phyloP scores from a whole-genome alignment of 2,888 invertebrate genomes.

The Agapostemon virescens region DNA sequence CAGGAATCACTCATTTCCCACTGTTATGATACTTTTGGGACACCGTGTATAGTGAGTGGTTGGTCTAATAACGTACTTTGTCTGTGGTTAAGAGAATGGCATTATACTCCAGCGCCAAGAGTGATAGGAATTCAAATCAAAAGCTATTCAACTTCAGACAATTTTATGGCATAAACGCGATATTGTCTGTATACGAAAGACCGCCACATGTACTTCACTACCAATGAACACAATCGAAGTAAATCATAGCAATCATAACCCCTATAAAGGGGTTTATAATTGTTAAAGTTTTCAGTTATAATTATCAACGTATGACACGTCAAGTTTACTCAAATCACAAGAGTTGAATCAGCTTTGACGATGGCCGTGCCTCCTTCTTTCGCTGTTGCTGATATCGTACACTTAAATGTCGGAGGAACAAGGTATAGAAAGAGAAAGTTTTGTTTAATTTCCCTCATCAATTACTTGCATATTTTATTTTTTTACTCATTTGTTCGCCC shows the following conservation, averaged over 20 bases:
- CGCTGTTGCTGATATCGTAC: conserved; percentile 88
- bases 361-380: conserved; percentile 66
- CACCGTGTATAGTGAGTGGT: too few relatives aligned
- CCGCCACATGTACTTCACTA: not conserved
- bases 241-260: conserved; percentile 19
- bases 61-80: too few relatives aligned
- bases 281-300: not conserved
- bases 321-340: not conserved
- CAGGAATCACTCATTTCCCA: too few relatives aligned
- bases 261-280: not conserved
- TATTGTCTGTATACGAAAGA: not conserved
- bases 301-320: conserved; percentile 22
- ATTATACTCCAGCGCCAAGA: too few relatives aligned
- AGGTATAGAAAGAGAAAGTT: conserved; percentile 83
- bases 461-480: not conserved
- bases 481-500: not conserved
- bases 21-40: too few relatives aligned
- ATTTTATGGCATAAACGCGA: not conserved
- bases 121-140: not conserved
- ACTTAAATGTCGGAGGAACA: conserved; percentile 97
- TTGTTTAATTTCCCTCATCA: not conserved
- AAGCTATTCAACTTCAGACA: not conserved
- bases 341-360: conserved; percentile 10
- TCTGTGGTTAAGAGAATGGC: too few relatives aligned
- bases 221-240: not conserved